Base-by-base conservation (phyloP, 2,888 invertebrate species). In the Amaurobius ferox region DNA sequence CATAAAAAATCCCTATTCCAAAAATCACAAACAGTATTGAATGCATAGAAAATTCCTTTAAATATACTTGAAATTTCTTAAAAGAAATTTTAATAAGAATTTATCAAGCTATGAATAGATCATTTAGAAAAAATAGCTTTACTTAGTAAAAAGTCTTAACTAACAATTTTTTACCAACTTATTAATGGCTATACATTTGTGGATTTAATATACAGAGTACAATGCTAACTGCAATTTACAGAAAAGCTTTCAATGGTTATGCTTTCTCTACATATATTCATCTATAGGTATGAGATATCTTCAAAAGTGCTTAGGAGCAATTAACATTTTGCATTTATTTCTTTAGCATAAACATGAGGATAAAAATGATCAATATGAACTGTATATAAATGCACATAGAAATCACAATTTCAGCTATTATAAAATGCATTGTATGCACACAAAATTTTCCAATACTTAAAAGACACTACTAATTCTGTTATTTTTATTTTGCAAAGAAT, bases 361-460 rank as follows among this genome's bases (percentile, higher is more conserved):
- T 55, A 55, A 23, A 55, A 55, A 23, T 55, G 55, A 55, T 3
- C 23, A 55, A 55, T 3, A 55, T 55, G 55, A 55, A 55, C 55
- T 55, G 55, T 55, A 55, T 55, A 55, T 55, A 55, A 55, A 55
- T 55, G 23, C 23, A 55, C 23, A 23, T 19, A 55, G 3, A 55
- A 23, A 19, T 23, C 55, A 55, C 44, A 7, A 44, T 55, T 55
- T 55, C 55, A 55, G 23, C 19, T 55, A 23, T 19, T 55, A 55
- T 3, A 23, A 23, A 55, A 55, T 23, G 23, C 23, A 23, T 1
- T 55, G 23, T 23, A 55, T 19, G 55, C 55, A 55, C 23, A 55
- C 23, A 55, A 23, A 55, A 55, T 55, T 55, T 55, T 11, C 19
- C 1, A 55, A 55, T 55, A 55, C 55, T 55, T 23, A 55, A 55